A percentile compares a stretch with the other conserved stretches of the same genome.
phyloP scores from a whole-genome alignment of 2,888 invertebrate species.

The Athalia rosae region DNA sequence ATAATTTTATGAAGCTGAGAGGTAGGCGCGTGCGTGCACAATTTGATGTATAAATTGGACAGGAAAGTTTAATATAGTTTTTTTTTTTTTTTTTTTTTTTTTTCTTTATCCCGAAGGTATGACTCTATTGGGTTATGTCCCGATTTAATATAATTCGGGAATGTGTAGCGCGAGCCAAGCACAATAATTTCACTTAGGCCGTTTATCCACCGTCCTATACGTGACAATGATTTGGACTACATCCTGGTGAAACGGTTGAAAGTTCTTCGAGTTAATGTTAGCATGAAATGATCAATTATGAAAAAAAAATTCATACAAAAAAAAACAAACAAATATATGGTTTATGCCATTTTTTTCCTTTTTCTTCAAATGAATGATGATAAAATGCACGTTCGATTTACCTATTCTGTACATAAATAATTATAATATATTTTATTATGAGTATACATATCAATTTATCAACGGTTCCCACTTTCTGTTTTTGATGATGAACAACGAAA shows the following conservation, averaged over 20 bases:
- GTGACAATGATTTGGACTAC: constrained; percentile 31
- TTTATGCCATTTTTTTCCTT: background rate
- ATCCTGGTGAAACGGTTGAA: constrained; percentile 10
- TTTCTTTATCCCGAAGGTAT: too few relatives aligned
- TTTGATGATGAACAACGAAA: too few relatives aligned
- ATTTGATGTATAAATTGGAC: constrained; percentile 46
- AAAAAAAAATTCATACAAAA: background rate
- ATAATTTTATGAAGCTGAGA: constrained; percentile 11
- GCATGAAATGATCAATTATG: background rate
- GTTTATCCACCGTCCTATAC: constrained; percentile 15
- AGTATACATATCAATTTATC: too few relatives aligned
- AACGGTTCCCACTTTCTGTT: too few relatives aligned
- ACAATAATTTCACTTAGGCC: constrained; percentile 38
- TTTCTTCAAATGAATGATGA: background rate
- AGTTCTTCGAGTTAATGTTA: background rate
- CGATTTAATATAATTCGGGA: constrained; percentile 48
- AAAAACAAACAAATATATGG: background rate
- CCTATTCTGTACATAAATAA: too few relatives aligned
- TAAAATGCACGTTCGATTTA: background rate
- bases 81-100: too few relatives aligned
- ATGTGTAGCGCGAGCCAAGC: constrained; percentile 42
- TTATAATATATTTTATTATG: background rate
- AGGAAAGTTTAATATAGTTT: constrained; percentile 52
- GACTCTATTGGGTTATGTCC: too few relatives aligned
- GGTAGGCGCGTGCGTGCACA: background rate